These are phyloP conservation scores for Buathra laborator DNA, from an alignment of 2,888 invertebrate genomes.

Conservation along the genomic window DNA sequence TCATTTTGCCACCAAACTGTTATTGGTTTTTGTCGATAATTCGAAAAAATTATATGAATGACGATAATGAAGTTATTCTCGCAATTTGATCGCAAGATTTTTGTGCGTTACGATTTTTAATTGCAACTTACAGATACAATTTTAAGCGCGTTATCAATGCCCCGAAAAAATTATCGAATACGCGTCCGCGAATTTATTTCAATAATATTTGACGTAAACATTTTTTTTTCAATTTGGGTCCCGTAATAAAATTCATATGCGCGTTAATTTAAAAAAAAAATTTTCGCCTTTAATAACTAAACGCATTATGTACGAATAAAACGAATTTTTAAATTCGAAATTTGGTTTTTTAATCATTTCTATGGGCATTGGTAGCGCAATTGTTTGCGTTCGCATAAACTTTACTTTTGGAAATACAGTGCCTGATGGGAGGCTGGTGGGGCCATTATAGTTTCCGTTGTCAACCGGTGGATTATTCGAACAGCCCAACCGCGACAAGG, in stretches of 20 bases:
- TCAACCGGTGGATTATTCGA: constrained; percentile 96
- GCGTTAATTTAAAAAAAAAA: neutral
- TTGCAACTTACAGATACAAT: too few relatives aligned
- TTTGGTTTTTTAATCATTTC: constrained; percentile 36
- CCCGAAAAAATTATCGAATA: too few relatives aligned
- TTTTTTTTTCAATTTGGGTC: too few relatives aligned
- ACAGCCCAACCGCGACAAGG: constrained; percentile 92
- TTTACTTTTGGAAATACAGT: constrained; percentile 86
- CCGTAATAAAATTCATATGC: too few relatives aligned
- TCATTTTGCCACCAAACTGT: too few relatives aligned
- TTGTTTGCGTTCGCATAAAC: constrained; percentile 72
- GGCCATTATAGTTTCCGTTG: constrained; percentile 95
- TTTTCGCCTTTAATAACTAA: neutral
- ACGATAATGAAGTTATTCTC: neutral
- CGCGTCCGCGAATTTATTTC: too few relatives aligned
- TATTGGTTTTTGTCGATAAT: too few relatives aligned
- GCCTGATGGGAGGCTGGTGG: constrained; percentile 96
- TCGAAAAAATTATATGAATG: too few relatives aligned
- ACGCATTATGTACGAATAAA: neutral
- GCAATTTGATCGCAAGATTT: neutral
- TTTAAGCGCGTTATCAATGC: too few relatives aligned
- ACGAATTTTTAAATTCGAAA: neutral
- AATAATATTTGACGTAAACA: too few relatives aligned
- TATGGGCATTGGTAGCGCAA: constrained; percentile 54
- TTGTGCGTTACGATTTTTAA: neutral